Percentiles rank a stretch among this genome's conserved stretches.
Conservation (phyloP, 1,140 invertebrate genomes). For the Drosophila eugracilis region DNA sequence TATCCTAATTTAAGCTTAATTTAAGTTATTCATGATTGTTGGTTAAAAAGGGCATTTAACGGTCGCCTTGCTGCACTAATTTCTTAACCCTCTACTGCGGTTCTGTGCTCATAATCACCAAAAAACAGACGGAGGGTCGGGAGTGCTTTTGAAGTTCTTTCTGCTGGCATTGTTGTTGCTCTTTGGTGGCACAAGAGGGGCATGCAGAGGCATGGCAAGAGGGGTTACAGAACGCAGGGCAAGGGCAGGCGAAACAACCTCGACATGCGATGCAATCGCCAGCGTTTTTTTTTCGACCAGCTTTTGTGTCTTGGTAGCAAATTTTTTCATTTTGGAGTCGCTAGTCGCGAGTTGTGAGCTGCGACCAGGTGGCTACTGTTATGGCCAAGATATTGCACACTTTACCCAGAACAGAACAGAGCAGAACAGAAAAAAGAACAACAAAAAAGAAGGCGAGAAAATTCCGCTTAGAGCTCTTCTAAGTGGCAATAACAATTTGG, state of each 20-base stretch:
- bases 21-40: no score
- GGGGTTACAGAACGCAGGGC: slow-evolving; percentile 1
- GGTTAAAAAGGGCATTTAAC: slow-evolving; percentile 18
- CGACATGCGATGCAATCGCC: slow-evolving; percentile 62
- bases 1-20: no score
- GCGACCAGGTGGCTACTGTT: slow-evolving; percentile 59
- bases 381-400: slow-evolving; percentile 45
- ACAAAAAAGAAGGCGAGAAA: slow-evolving; percentile 29
- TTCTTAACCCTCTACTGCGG: slow-evolving; percentile 27
- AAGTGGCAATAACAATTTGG: slow-evolving; percentile 79
- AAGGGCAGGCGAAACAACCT: slow-evolving; percentile 63
- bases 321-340: slow-evolving; percentile 11
- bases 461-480: slow-evolving; percentile 45
- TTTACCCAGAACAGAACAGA: slow-evolving; percentile 4
- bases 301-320: slow-evolving; percentile 61
- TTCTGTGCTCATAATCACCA: slow-evolving; percentile 79
- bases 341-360: slow-evolving; percentile 26
- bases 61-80: slow-evolving; percentile 6
- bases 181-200: slow-evolving; percentile 4
- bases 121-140: slow-evolving; percentile 64
- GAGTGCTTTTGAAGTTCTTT: slow-evolving; percentile 80
- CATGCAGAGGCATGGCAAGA: slow-evolving; percentile 11
- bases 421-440: background rate
- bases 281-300: slow-evolving; percentile 26
- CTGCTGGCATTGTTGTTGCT: slow-evolving; percentile 37